A percentile compares a stretch with the other conserved stretches of the same genome.
phyloP scores from a whole-genome alignment of 2,797 vertebrate species.

The Setipinna tenuifilis region DNA sequence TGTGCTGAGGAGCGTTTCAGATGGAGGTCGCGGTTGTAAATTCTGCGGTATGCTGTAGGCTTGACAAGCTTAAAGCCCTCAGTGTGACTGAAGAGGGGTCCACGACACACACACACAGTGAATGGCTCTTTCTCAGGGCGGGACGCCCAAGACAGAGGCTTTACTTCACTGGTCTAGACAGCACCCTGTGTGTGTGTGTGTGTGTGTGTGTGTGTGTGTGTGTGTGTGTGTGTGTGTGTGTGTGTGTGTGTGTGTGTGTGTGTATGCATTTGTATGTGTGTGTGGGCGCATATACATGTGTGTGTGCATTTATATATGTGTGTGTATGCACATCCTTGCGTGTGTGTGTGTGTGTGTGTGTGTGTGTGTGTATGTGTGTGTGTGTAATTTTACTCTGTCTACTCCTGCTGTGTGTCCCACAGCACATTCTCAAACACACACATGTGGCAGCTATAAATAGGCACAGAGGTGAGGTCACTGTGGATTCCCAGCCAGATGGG shows the following conservation, averaged over 20 bases:
- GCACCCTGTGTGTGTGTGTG: too few relatives aligned
- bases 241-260: conserved; percentile 27
- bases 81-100: too few relatives aligned
- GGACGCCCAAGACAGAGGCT: too few relatives aligned
- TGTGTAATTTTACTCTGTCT: background rate
- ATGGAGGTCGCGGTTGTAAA: too few relatives aligned
- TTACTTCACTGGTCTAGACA: too few relatives aligned
- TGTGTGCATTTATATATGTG: background rate
- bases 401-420: background rate
- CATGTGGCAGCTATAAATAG: conserved; percentile 53
- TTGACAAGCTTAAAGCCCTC: too few relatives aligned
- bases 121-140: too few relatives aligned
- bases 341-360: conserved; percentile 27
- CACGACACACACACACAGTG: too few relatives aligned
- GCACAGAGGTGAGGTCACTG: conserved; percentile 50
- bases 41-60: too few relatives aligned
- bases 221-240: background rate
- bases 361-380: conserved; percentile 3
- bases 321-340: background rate
- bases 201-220: too few relatives aligned
- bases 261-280: too few relatives aligned
- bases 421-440: background rate
- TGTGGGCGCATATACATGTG: background rate
- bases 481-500: conserved; percentile 33
- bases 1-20: too few relatives aligned